Percentiles rank a stretch among this genome's conserved stretches.
Conservation (phyloP, 2,888 invertebrate species). For the Tuta absoluta region DNA sequence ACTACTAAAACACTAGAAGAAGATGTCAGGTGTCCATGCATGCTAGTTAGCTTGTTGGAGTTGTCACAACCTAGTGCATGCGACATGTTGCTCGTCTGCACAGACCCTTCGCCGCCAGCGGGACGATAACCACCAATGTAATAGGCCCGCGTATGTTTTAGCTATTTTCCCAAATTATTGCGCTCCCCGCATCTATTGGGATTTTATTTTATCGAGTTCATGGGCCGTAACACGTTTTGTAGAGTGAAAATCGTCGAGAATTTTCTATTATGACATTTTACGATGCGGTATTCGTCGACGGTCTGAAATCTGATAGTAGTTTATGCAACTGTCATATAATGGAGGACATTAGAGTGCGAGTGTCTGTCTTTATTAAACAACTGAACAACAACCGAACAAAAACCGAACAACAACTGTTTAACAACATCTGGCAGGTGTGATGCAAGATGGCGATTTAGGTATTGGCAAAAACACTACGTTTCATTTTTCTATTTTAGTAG, state of each 20-base stretch:
- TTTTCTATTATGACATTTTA: constrained; percentile 16
- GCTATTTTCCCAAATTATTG: constrained; percentile 27
- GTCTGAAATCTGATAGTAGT: too few species aligned
- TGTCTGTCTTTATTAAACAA: too few species aligned
- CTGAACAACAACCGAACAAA: too few species aligned
- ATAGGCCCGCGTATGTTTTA: constrained; percentile 28
- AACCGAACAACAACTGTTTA: too few species aligned
- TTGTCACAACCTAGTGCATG: background rate
- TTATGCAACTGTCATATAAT: too few species aligned
- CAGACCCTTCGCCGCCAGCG: constrained; percentile 21
- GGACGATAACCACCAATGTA: constrained; percentile 26
- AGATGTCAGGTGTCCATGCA: too few species aligned
- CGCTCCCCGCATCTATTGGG: constrained; percentile 22
- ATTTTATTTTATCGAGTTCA: constrained; percentile 19
- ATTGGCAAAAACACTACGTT: too few species aligned
- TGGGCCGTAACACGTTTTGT: constrained; percentile 16
- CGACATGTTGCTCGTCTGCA: constrained; percentile 15
- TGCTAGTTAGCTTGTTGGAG: background rate
- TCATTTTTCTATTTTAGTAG: too few species aligned
- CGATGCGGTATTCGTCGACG: background rate
- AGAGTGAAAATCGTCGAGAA: constrained; percentile 11
- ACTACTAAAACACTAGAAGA: too few species aligned
- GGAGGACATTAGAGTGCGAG: too few species aligned
- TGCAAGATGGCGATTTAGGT: too few species aligned
- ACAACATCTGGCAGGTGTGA: too few species aligned